phyloP scores from a whole-genome alignment of 2,888 invertebrate species.

The Dynastes grantii region DNA sequence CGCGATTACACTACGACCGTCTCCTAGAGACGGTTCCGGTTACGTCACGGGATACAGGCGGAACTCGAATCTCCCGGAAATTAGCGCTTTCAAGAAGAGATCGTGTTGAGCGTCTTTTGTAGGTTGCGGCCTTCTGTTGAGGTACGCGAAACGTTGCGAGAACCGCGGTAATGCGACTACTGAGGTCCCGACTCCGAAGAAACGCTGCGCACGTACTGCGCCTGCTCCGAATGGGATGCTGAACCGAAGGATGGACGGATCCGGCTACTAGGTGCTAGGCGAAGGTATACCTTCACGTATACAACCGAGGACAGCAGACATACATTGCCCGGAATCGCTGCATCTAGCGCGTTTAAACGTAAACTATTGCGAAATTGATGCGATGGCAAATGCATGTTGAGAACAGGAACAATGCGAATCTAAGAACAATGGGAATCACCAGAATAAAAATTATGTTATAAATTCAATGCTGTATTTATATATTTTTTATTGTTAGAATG shows the following conservation, averaged over 20 bases:
- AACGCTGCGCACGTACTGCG: conserved; percentile 16
- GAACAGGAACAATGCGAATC: neutral
- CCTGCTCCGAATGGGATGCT: neutral
- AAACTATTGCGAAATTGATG: conserved; percentile 23
- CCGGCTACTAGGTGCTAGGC: conserved; percentile 23
- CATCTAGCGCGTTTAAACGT: neutral
- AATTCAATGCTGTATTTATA: no score
- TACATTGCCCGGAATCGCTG: conserved; percentile 4
- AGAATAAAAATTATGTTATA: no score
- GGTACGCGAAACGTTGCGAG: conserved; percentile 22
- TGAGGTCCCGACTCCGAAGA: conserved; percentile 20
- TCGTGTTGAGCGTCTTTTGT: conserved; percentile 3
- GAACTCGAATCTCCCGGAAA: neutral
- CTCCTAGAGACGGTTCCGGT: neutral
- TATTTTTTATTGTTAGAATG: no score
- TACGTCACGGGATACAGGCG: neutral
- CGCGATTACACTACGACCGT: neutral
- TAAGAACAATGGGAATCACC: neutral
- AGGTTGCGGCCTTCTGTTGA: neutral
- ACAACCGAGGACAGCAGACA: no score
- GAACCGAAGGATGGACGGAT: conserved; percentile 10
- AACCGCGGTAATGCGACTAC: conserved; percentile 38
- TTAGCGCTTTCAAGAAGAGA: neutral
- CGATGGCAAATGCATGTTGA: conserved; percentile 18
- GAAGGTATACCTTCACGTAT: neutral